phyloP scores from a whole-genome alignment of 2,113 vertebrate genomes.

The Hyaena hyaena region DNA sequence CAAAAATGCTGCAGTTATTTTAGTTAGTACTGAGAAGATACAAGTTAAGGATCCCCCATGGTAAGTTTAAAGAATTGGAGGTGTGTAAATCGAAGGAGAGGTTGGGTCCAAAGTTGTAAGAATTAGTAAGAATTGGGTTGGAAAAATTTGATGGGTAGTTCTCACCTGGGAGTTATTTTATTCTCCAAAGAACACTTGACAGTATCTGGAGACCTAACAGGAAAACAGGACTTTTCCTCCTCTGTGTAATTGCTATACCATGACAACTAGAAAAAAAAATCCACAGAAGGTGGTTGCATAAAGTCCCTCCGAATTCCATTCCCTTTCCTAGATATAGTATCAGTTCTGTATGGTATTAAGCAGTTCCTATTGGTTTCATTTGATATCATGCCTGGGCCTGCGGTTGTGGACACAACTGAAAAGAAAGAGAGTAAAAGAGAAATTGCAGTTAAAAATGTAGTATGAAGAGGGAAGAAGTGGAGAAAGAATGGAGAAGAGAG shows the following conservation, averaged over 20 bases:
- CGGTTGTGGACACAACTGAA: background rate
- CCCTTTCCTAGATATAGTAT: background rate
- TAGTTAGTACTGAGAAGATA: conserved; percentile 7
- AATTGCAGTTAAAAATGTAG: background rate
- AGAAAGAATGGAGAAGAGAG: background rate
- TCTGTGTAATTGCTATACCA: background rate
- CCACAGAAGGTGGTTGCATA: background rate
- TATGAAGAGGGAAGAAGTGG: background rate
- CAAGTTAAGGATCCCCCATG: background rate
- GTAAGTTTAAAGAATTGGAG: background rate
- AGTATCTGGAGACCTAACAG: background rate
- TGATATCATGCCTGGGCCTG: background rate
- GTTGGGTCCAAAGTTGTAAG: background rate
- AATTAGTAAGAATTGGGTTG: conserved; percentile 25
- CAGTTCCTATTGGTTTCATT: background rate
- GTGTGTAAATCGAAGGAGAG: background rate
- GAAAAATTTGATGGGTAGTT: conserved; percentile 2
- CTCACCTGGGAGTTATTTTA: background rate
- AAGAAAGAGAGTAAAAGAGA: background rate
- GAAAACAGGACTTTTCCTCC: background rate
- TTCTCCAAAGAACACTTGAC: background rate
- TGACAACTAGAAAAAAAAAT: background rate
- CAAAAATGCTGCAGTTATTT: background rate
- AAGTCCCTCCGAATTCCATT: background rate
- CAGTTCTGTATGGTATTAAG: background rate